These are phyloP conservation scores for Drosophila basisetae DNA, from an alignment of 2,888 invertebrate genomes.

Conservation along the genomic window DNA sequence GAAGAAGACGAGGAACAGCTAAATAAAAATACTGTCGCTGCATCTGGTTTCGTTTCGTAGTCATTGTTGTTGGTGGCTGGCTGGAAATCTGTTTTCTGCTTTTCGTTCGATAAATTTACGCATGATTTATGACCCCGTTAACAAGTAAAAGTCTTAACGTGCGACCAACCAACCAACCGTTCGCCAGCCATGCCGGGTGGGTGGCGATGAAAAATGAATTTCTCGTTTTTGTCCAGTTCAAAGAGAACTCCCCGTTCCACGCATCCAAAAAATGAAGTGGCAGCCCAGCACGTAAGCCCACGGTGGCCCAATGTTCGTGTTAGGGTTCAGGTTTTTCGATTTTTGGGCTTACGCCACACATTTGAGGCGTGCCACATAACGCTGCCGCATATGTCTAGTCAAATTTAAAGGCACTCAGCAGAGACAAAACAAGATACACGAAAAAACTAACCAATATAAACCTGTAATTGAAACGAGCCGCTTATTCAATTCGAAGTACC, in stretches of 20 bases:
- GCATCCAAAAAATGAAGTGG: conserved; percentile 45
- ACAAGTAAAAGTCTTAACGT: conserved; percentile 80
- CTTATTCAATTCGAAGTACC: not conserved
- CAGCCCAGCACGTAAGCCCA: conserved; percentile 55
- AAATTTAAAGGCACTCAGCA: conserved; percentile 70
- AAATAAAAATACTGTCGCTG: conserved; percentile 55
- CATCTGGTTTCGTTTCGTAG: conserved; percentile 59
- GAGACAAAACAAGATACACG: not conserved
- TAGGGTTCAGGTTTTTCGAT: conserved; percentile 21
- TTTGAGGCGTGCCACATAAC: conserved; percentile 54
- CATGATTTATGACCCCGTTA: conserved; percentile 81
- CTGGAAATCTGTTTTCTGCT: conserved; percentile 72
- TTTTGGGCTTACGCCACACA: conserved; percentile 14
- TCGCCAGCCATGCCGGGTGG: not conserved
- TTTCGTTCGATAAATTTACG: conserved; percentile 81
- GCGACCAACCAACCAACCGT: conserved; percentile 35
- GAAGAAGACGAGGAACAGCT: conserved; percentile 1
- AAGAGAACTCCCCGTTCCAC: not conserved
- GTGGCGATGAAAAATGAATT: conserved; percentile 73
- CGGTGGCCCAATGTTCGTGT: conserved; percentile 34
- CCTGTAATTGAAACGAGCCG: not conserved
- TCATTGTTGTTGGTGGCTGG: conserved; percentile 60
- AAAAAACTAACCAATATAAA: not conserved
- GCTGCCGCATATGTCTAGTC: conserved; percentile 55
- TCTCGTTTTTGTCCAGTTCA: conserved; percentile 65